Evolutionary conservation across 1,140 invertebrate species (phyloP), one percentile per base, ranked within the genome.

Genomic region (Magallana angulata): DNA sequence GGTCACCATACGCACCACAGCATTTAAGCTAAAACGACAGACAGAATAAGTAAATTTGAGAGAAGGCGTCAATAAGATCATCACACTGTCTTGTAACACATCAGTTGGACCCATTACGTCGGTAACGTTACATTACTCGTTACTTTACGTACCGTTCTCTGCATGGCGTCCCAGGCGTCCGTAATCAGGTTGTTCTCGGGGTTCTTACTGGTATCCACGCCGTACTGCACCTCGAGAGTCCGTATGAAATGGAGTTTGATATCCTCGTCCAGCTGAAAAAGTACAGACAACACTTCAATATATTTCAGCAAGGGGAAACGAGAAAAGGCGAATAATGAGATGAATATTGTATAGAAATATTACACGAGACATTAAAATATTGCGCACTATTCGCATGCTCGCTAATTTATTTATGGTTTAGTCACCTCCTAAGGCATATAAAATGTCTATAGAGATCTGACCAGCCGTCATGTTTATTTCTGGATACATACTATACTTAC

Each of bases 81-180:
- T 5, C 36, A 48, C 5, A 4, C 36, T 48, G 36, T 48, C 36
- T 48, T 48, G 36, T 48, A 48, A 48, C 36, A 48, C 36, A 48
- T 48, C 36, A 48, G 5, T 48, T 48, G 1, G 36, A 48, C 3
- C 36, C 36, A 48, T 48, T 48, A 48, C 36, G 36, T 18, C 56
- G 11, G 12, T 36, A 57, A 8, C 56, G 12, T 24, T 85, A 30
- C 30, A 8, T 56, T 6, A 85, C 48, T 56, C 57, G 57, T 56
- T 81, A 58, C 57, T 36, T 11, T 36, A 82, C 89, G 87, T 87
- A 92, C 91, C 88, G 91, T 89, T 85, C 89, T 85, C 60, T 92
- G 91, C 90, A 92, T 90, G 18, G 91, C 91, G 76, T 92, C 91
- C 90, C 90, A 90, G 1, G 91, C 91, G 62, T 92, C 91, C 83